Evolutionary conservation across 2,113 vertebrate species (phyloP), one percentile per base, ranked within the genome.

Genomic region (Benitochromis conjunctus): DNA sequence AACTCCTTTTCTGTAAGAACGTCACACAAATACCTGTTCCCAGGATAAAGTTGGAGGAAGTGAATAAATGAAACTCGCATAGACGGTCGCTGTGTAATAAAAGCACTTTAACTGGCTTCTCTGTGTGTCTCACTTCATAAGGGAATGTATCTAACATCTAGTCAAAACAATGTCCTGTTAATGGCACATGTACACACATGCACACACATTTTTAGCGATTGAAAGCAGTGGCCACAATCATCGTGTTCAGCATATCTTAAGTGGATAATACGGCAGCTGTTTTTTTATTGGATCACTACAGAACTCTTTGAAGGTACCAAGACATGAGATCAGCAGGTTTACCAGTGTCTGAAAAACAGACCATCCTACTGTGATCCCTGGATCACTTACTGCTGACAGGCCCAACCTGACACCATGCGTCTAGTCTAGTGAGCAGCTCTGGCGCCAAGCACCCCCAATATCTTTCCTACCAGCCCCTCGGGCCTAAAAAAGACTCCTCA

Each of bases 341-440:
- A 48, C 80, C 12, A 7, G 48, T 60, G 84, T 81, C 55, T 79
- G 82, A 83, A 81, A 89, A 48, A 66, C 55, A 76, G 89, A 79
- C 58, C 84, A 88, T 84, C 69, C 77, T 69, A 69, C 71, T 80
- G 62, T 76, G 56, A 80, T 71, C 60, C 53, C 76, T 38, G 77
- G 88, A 94, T 93, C 87, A 81, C 84, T 84, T 91, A 89, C 90
- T 88, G 91, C 92, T 93, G 92, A 94, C 92, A 83, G 43, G 60
- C 48, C 86, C 87, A 91, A 92, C 90, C 84, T 81, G 91, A 93
- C 92, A 93, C 90, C 89, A 51, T 71, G 55, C 1, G 86, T 91
- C 89, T 89, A 79, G 84, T 80, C 79, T 34, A 46, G 31, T 29
- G 29, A 83, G 86, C 54, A 80, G 21, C 83, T 31, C 31, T 9